Conservation (phyloP, 92 coral and sea anemone species). For the Umimayanthus chanpuru region DNA sequence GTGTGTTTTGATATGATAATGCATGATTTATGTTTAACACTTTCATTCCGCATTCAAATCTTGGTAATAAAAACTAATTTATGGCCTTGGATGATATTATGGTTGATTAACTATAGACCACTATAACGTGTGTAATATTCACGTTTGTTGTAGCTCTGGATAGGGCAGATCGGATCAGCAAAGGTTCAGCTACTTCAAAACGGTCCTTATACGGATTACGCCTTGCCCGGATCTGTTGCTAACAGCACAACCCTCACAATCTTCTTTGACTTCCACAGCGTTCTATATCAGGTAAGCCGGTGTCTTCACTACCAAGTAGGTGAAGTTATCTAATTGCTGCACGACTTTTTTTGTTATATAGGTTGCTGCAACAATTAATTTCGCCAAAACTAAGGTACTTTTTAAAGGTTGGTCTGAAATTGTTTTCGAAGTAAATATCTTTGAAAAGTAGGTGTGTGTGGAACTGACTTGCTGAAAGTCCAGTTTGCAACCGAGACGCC, state of each 20-base stretch:
- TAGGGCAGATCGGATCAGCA: conserved; percentile 72
- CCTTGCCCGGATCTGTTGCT: conserved; percentile 36
- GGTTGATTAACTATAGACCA: no score
- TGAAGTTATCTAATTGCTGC: neutral
- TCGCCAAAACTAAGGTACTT: no score
- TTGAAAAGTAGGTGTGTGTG: no score
- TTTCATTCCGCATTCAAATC: no score
- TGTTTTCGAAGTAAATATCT: neutral
- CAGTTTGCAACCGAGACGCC: neutral
- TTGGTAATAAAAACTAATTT: no score
- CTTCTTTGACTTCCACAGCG: conserved; percentile 67
- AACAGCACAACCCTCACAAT: conserved; percentile 55
- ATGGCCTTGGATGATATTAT: neutral
- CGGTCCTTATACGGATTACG: conserved; percentile 39
- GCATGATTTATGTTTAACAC: no score
- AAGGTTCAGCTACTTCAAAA: conserved; percentile 50
- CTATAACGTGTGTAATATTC: neutral
- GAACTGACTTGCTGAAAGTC: neutral
- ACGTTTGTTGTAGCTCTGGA: conserved; percentile 66
- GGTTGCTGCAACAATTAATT: no score
- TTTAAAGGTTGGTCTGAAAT: neutral
- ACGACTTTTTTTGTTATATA: no score
- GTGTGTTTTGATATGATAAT: no score
- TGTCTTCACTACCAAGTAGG: neutral
- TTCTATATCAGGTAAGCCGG: conserved; percentile 70